A percentile compares a stretch with the other conserved stretches of the same genome.
Evolutionary conservation across 35 echinoderm and acorn worm species (phyloP).

Genomic region (Strongylocentrotus purpuratus): DNA sequence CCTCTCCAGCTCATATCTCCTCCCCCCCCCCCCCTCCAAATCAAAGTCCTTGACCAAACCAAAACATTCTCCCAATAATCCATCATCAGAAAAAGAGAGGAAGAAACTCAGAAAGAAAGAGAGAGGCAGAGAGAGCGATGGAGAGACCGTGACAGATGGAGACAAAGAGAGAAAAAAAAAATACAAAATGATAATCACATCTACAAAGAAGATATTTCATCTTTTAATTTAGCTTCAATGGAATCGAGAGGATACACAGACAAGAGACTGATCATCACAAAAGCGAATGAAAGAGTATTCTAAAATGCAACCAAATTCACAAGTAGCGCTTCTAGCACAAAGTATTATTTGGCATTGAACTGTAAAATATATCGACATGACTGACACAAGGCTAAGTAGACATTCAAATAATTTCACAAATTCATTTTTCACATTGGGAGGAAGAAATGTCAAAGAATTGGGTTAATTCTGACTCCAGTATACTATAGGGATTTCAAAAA

Average conservation of each 20-base stretch:
- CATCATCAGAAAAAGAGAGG: too few relatives aligned
- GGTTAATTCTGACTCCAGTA: too few relatives aligned
- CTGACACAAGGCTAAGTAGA: not conserved
- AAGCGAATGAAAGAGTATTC: not conserved
- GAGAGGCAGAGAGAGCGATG: too few relatives aligned
- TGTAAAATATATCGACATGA: not conserved
- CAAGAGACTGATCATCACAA: not conserved
- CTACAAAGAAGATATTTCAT: constrained; percentile 6
- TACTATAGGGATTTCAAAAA: too few relatives aligned
- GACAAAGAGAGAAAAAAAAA: too few relatives aligned
- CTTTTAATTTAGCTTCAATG: not conserved
- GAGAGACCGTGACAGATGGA: too few relatives aligned
- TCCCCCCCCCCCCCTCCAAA: too few relatives aligned
- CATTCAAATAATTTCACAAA: not conserved
- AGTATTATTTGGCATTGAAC: not conserved
- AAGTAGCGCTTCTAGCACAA: not conserved
- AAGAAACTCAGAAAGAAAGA: too few relatives aligned
- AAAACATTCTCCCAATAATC: too few relatives aligned
- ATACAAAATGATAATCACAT: not conserved
- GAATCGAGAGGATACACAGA: not conserved
- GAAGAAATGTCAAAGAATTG: not conserved
- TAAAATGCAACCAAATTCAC: not conserved
- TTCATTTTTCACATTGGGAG: not conserved
- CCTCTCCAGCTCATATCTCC: too few relatives aligned
- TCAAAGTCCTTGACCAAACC: too few relatives aligned